Evolutionary conservation across 1,140 invertebrate genomes (phyloP).

Genomic region (Drosophila subpulchrella): DNA sequence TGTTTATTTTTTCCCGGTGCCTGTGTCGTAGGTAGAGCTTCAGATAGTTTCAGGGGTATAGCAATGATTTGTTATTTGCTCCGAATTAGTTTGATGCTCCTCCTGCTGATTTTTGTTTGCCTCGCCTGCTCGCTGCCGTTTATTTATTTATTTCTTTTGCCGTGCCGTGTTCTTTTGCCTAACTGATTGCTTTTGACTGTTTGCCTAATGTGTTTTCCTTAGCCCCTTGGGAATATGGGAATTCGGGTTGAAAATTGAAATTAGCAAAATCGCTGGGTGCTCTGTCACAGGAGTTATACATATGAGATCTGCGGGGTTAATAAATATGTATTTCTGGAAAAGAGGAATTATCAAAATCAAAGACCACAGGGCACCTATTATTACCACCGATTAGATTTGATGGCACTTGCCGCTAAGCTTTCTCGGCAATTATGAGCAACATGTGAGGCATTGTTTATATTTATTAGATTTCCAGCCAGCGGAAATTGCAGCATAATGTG

Average conservation of each 20-base stretch:
- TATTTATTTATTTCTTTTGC: conserved; percentile 45
- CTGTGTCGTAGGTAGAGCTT: conserved; percentile 30
- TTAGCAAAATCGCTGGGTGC: conserved; percentile 48
- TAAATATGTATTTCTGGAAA: conserved; percentile 20
- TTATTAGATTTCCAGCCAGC: conserved; percentile 68
- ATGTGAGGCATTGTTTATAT: conserved; percentile 73
- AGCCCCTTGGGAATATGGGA: conserved; percentile 6
- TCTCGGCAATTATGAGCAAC: conserved; percentile 67
- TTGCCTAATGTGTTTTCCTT: conserved; percentile 32
- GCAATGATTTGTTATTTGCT: conserved; percentile 80
- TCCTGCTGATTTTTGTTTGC: conserved; percentile 36
- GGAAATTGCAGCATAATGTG: conserved; percentile 71
- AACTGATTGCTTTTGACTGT: conserved; percentile 72
- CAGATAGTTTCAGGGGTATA: conserved; percentile 38
- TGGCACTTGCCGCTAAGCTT: conserved; percentile 36
- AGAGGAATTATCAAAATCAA: conserved; percentile 33
- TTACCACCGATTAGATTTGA: conserved; percentile 52
- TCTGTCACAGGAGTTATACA: not conserved
- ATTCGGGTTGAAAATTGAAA: conserved; percentile 77
- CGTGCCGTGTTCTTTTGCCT: conserved; percentile 44
- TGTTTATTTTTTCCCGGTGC: conserved; percentile 2
- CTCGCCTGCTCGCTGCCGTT: conserved; percentile 14
- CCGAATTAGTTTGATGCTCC: conserved; percentile 68
- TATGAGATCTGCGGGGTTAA: conserved; percentile 6
- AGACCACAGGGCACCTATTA: conserved; percentile 30